These are phyloP conservation scores for Triplophysa siluroides DNA, from an alignment of 2,113 vertebrate genomes.

Conservation along the genomic window DNA sequence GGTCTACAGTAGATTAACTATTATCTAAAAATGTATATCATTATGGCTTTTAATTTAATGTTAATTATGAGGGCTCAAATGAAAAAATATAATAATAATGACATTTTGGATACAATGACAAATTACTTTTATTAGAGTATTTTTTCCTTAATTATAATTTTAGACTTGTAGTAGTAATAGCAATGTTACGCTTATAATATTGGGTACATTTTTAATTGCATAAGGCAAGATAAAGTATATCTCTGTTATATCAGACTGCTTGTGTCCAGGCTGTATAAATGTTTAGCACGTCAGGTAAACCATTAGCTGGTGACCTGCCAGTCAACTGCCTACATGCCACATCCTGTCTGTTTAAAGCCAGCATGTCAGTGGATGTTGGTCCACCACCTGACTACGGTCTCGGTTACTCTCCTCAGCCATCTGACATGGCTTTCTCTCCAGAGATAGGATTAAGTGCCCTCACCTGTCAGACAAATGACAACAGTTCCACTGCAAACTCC, in stretches of 20 bases:
- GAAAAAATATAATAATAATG: no score
- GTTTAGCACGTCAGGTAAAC: constrained; percentile 35
- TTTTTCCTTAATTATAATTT: no score
- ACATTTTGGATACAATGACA: no score
- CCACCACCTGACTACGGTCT: constrained; percentile 50
- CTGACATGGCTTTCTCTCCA: constrained; percentile 47
- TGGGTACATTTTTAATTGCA: neutral
- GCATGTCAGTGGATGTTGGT: constrained; percentile 43
- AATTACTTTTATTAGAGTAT: no score
- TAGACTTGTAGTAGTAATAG: no score
- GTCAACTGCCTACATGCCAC: constrained; percentile 37
- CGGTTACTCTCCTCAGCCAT: constrained; percentile 48
- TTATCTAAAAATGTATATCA: no score
- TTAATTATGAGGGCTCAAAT: no score
- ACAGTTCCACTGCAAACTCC: constrained; percentile 27
- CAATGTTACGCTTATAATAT: no score
- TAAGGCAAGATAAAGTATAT: neutral
- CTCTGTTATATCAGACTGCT: neutral
- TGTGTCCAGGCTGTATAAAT: constrained; percentile 32
- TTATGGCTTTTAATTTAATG: no score
- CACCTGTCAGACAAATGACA: constrained; percentile 39
- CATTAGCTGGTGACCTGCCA: constrained; percentile 49
- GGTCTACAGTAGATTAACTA: no score
- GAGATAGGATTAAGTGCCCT: constrained; percentile 43
- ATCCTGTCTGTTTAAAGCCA: constrained; percentile 42